phyloP scores from a whole-genome alignment of 64 coral and sea anemone species.

The Montipora capricornis region DNA sequence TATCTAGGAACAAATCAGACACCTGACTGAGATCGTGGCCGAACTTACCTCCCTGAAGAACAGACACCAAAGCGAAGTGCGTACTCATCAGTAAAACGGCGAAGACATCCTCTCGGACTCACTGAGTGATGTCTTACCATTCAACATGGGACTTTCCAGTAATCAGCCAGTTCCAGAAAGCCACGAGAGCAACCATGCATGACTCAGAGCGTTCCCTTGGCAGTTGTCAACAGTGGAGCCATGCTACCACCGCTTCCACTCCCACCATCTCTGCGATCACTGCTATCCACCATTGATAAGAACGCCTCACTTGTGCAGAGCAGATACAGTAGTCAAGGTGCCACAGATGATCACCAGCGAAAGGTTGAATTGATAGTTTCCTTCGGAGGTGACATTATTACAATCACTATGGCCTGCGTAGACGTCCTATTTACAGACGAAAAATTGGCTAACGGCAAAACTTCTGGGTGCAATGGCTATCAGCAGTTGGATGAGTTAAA shows the following conservation, averaged over 20 bases:
- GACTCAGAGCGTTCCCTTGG: background rate
- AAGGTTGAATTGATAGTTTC: background rate
- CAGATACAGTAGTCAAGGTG: background rate
- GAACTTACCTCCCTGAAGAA: background rate
- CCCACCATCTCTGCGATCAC: background rate
- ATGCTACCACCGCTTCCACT: background rate
- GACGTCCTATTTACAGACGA: background rate
- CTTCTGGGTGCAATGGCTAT: background rate
- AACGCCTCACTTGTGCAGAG: background rate
- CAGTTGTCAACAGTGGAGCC: background rate
- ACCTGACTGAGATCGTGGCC: background rate
- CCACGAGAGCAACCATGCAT: background rate
- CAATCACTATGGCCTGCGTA: background rate
- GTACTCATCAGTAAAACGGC: background rate
- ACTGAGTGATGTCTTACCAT: constrained; percentile 5
- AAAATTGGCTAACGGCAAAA: constrained; percentile 7
- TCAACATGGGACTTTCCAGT: background rate
- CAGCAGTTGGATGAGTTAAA: background rate
- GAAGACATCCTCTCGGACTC: background rate
- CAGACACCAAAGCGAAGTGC: background rate
- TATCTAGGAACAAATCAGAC: constrained; percentile 13
- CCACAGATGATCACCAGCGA: background rate
- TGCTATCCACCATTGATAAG: background rate
- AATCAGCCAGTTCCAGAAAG: background rate
- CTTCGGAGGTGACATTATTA: background rate